Evolutionary conservation across 2,113 vertebrate species (phyloP).

Genomic region (Bujurquina vittata): DNA sequence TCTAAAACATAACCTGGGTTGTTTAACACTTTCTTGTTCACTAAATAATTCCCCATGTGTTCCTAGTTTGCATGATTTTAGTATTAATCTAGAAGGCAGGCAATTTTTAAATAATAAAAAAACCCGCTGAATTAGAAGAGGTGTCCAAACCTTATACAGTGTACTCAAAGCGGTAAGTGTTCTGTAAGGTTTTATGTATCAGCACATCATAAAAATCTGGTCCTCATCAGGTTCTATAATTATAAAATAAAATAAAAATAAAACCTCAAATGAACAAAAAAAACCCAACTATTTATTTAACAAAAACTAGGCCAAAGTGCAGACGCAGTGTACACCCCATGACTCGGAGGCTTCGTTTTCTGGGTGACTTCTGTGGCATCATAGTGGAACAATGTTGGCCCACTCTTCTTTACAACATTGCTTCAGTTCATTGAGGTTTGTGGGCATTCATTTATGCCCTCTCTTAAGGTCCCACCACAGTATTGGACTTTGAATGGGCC

Average conservation of each 20-base stretch:
- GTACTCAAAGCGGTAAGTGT: not conserved
- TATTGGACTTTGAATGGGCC: not conserved
- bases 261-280: not conserved
- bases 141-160: not conserved
- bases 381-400: not conserved
- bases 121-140: too few relatives aligned
- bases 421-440: not conserved
- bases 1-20: too few relatives aligned
- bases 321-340: accelerated
- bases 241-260: not conserved
- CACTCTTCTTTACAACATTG: not conserved
- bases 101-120: too few relatives aligned
- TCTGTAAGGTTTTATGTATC: too few relatives aligned
- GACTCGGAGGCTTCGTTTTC: accelerated
- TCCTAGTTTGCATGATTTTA: too few relatives aligned
- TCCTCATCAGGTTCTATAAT: accelerated
- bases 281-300: not conserved
- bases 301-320: not conserved
- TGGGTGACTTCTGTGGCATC: not conserved
- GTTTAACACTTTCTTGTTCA: too few relatives aligned
- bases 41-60: too few relatives aligned
- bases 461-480: not conserved
- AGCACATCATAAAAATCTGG: not conserved
- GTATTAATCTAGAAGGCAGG: too few relatives aligned
- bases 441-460: not conserved